A percentile compares a stretch with the other conserved stretches of the same genome.
phyloP scores from a whole-genome alignment of 2,888 invertebrate genomes.

The Tipula confusa region DNA sequence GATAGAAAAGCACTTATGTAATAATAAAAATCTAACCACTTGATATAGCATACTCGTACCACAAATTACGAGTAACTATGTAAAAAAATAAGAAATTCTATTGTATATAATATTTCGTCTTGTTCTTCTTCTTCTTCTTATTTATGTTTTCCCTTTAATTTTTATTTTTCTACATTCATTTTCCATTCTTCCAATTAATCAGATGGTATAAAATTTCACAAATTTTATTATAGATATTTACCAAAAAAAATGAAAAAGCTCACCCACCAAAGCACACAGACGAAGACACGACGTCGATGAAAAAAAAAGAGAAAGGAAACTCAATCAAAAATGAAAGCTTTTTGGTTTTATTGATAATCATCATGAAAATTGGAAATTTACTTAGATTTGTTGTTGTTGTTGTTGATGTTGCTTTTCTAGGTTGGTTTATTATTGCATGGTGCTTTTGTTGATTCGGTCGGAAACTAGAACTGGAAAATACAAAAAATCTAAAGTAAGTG shows the following conservation, averaged over 20 bases:
- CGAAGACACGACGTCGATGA: neutral
- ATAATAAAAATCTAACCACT: constrained; percentile 3
- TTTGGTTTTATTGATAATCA: constrained; percentile 12
- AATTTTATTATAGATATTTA: neutral
- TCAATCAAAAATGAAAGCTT: constrained; percentile 20
- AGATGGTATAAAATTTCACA: neutral
- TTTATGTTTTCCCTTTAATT: neutral
- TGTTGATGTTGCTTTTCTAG: too few species aligned
- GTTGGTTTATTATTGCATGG: neutral
- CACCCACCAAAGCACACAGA: neutral
- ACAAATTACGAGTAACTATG: too few species aligned
- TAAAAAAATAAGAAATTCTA: neutral
- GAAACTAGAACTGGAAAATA: neutral
- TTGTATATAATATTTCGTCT: neutral
- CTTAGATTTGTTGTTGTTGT: neutral
- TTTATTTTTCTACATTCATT: neutral
- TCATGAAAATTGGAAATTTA: constrained; percentile 17
- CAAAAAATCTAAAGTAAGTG: neutral
- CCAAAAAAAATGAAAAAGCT: neutral
- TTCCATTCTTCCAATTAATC: constrained; percentile 3
- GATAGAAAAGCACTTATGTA: neutral
- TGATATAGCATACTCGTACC: neutral
- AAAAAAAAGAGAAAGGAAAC: neutral
- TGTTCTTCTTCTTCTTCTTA: neutral
- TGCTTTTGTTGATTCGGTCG: neutral